Evolutionary conservation across 2,888 invertebrate species (phyloP).

Genomic region (Pherbina coryleti): DNA sequence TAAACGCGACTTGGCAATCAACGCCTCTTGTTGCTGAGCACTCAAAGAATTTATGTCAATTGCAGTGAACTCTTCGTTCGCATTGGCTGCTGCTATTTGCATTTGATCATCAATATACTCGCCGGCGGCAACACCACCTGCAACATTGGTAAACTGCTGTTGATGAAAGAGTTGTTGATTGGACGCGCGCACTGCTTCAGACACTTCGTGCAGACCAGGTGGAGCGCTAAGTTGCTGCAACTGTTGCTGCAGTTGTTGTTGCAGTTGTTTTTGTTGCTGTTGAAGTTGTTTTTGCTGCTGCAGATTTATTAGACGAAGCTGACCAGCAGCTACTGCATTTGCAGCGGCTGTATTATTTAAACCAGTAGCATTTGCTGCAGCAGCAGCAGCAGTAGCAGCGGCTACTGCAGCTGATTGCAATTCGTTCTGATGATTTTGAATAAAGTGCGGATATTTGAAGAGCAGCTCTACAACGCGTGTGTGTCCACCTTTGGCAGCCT

Average conservation of each 20-base stretch:
- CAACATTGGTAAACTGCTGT: slow-evolving; percentile 59
- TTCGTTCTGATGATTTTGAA: slow-evolving; percentile 73
- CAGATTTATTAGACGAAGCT: slow-evolving; percentile 63
- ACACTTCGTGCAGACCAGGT: slow-evolving; percentile 73
- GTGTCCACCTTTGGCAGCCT: slow-evolving; percentile 98
- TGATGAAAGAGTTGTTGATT: slow-evolving; percentile 71
- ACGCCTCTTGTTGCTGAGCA: slow-evolving; percentile 68
- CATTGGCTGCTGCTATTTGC: slow-evolving; percentile 54
- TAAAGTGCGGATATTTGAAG: slow-evolving; percentile 91
- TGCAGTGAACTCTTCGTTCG: slow-evolving; percentile 64
- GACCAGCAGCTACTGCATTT: slow-evolving; percentile 53
- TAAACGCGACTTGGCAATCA: slow-evolving; percentile 68
- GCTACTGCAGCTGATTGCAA: slow-evolving; percentile 62
- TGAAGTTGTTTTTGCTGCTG: slow-evolving; percentile 63
- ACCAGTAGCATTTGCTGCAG: slow-evolving; percentile 54
- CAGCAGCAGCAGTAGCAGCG: slow-evolving; percentile 57
- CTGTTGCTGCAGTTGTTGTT: slow-evolving; percentile 70
- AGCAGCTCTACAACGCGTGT: slow-evolving; percentile 94
- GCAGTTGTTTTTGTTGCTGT: slow-evolving; percentile 67
- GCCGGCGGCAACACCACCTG: slow-evolving; percentile 51
- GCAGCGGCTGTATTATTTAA: slow-evolving; percentile 55
- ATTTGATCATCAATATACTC: slow-evolving; percentile 66
- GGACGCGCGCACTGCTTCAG: slow-evolving; percentile 73
- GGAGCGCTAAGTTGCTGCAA: slow-evolving; percentile 67
- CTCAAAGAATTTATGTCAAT: slow-evolving; percentile 67